Percentiles rank a stretch among this genome's conserved stretches.
Evolutionary conservation across 2,113 vertebrate species (phyloP).

Genomic region (Megaceryle maxima): DNA sequence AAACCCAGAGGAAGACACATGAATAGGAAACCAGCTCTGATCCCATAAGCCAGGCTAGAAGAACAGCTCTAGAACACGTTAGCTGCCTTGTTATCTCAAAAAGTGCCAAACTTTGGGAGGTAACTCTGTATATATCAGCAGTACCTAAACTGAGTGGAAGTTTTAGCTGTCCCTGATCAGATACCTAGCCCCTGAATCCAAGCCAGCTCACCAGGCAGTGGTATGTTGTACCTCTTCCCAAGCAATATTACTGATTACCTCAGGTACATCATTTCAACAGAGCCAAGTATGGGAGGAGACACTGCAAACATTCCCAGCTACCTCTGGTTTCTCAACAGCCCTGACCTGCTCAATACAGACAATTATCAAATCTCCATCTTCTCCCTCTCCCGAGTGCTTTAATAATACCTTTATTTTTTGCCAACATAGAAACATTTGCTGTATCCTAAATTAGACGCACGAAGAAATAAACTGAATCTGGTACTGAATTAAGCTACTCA

Average conservation of each 20-base stretch:
- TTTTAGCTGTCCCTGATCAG: background rate
- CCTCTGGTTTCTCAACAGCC: background rate
- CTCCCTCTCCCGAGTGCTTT: background rate
- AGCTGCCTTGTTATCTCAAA: background rate
- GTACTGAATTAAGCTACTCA: background rate
- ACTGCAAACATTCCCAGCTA: background rate
- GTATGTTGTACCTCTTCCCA: background rate
- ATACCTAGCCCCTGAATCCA: background rate
- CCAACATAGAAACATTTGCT: constrained; percentile 17
- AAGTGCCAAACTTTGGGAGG: background rate
- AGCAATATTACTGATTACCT: constrained; percentile 9
- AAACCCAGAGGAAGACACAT: background rate
- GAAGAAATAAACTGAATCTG: background rate
- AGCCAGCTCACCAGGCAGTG: background rate
- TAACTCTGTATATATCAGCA: background rate
- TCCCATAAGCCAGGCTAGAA: background rate
- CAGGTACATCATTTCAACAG: background rate
- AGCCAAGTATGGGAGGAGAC: background rate
- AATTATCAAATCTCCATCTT: background rate
- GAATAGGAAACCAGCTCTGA: background rate
- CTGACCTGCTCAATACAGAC: background rate
- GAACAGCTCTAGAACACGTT: background rate
- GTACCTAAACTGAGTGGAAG: background rate
- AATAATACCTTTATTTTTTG: constrained; percentile 29
- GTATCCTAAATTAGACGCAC: background rate